These are phyloP conservation scores for Sebastes hubbsi DNA, from an alignment of 2,797 vertebrate genomes.

Conservation along the genomic window DNA sequence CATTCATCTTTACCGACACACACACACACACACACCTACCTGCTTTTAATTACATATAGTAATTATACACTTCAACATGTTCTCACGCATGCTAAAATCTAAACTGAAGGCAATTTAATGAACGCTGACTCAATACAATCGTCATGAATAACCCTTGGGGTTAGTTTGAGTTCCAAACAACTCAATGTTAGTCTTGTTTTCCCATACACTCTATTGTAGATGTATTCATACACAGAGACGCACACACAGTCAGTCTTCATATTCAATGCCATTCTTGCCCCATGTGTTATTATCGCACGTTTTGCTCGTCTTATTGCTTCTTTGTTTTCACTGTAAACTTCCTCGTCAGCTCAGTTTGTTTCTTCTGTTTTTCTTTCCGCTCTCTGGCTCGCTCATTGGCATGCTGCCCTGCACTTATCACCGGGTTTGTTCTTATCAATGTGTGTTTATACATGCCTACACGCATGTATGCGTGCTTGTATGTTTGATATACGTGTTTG, in stretches of 20 bases:
- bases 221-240: neutral
- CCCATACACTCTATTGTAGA: neutral
- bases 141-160: neutral
- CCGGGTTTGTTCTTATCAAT: slow-evolving; percentile 52
- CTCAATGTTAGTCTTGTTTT: neutral
- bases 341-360: slow-evolving; percentile 11
- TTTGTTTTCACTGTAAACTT: neutral
- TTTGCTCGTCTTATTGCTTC: neutral
- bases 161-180: neutral
- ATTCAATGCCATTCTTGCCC: neutral
- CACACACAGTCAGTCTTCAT: neutral
- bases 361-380: slow-evolving; percentile 53
- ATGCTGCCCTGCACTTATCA: slow-evolving; percentile 62
- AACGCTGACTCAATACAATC: neutral
- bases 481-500: neutral
- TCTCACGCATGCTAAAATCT: neutral
- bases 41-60: neutral
- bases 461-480: neutral
- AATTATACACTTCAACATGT: neutral
- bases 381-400: slow-evolving; percentile 42
- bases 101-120: neutral
- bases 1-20: neutral
- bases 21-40: too few relatives aligned
- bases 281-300: slow-evolving; percentile 5
- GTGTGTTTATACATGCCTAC: slow-evolving; percentile 15